Percentiles rank a stretch among this genome's conserved stretches.
Conservation (phyloP, 2,888 invertebrate genomes). For the Diachrysia chrysitis region DNA sequence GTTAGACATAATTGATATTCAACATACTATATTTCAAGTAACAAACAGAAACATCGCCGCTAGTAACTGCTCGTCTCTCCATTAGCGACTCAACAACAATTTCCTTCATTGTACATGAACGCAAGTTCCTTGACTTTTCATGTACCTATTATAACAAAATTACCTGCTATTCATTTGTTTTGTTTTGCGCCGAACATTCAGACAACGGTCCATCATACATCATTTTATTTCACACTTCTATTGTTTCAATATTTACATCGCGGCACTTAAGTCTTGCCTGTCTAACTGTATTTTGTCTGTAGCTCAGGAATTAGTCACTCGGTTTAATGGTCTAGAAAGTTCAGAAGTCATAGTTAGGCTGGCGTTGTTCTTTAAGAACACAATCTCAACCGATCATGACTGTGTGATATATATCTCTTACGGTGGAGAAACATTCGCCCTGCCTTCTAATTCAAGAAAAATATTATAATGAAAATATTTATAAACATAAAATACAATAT, state of each 20-base stretch:
- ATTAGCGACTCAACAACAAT: conserved; percentile 8
- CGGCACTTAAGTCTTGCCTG: conserved; percentile 39
- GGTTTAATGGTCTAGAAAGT: conserved; percentile 19
- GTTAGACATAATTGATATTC: too few species aligned
- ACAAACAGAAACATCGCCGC: neutral
- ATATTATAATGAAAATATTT: neutral
- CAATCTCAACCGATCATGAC: neutral
- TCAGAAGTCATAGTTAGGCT: conserved; percentile 10
- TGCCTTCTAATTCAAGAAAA: neutral
- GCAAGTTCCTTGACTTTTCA: conserved; percentile 46
- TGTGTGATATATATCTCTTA: neutral
- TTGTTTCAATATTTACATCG: conserved; percentile 54
- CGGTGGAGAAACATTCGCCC: neutral
- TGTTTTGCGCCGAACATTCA: conserved; percentile 29
- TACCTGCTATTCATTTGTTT: conserved; percentile 39
- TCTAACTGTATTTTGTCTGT: conserved; percentile 75
- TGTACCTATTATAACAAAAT: conserved; percentile 41
- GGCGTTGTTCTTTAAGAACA: neutral
- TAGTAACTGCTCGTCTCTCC: neutral
- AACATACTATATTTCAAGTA: neutral
- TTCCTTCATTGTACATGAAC: conserved; percentile 13
- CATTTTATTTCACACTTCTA: conserved; percentile 53
- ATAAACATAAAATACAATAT: neutral
- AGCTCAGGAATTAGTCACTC: conserved; percentile 76
- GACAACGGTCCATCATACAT: conserved; percentile 43